Base-by-base conservation (phyloP, 2,113 vertebrate species). In the Pelecanoides urinatrix region DNA sequence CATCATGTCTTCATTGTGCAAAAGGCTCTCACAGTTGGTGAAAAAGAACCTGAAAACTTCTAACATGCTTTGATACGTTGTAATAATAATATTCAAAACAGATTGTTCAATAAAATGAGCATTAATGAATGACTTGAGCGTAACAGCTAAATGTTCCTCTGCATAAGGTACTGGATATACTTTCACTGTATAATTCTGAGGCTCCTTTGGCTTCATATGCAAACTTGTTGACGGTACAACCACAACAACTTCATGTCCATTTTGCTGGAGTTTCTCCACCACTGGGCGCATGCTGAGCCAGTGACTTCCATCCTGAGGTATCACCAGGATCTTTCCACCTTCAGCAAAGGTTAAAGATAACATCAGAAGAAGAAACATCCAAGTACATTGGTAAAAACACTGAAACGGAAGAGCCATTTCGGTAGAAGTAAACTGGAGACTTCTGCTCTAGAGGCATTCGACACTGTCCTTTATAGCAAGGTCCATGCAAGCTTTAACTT, bases 251-350 rank as follows among this genome's bases (percentile, higher is more conserved):
- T 96, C 88, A 32, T 99, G 99, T 6, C 99, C 99, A 23, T 98
- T 98, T 12, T 94, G 95, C 14, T 98, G 96, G 92, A 99, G 94
- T 85, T 95, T 97, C 62, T 98, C 97, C 5, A 97, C 96, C 10
- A 99, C 95, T 1, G 98, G 97, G 65, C 97, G 97, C 38, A 98
- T 85, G 21, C 98, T 98, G 71, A 99, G 96, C 99, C 99, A 99
- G 44, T 99, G 99, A 85, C 99, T 99, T 47, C 99, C 99, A 42
- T 99, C 99, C 97, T 99, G 97, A 10, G 99, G 98, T 10, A 99
- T 53, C 86, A 99, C 99, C 90, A 99, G 96, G 63, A 99, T 90
- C 32, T 96, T 98, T 6, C 98, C 98, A 21, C 96, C 89, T 79
- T 91, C 79, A 45, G 45, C 44, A 6, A 72, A 21, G 17, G 17